A percentile compares a stretch with the other conserved stretches of the same genome.
phyloP scores from a whole-genome alignment of 2,888 invertebrate species.

The Erebia epiphron region DNA sequence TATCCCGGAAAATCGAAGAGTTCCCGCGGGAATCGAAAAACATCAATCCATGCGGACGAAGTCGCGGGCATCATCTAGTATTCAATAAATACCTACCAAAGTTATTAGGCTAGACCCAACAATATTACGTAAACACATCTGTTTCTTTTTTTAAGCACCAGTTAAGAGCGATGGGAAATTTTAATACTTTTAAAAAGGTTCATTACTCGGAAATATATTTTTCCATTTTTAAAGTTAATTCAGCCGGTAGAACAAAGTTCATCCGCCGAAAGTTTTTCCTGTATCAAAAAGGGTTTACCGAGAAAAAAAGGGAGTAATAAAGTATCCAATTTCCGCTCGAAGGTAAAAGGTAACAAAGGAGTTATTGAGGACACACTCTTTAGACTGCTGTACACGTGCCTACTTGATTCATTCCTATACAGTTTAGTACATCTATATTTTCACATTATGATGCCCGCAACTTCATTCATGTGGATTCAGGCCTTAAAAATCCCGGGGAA shows the following conservation, averaged over 20 bases:
- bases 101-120: no score
- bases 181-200: constrained; percentile 12
- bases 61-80: no score
- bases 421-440: not conserved
- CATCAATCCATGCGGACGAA: no score
- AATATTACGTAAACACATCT: not conserved
- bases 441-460: no score
- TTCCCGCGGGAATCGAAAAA: no score
- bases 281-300: constrained; percentile 32
- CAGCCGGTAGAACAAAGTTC: constrained; percentile 23
- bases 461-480: no score
- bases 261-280: constrained; percentile 34
- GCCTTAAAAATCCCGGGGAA: no score
- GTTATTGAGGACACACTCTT: constrained; percentile 27
- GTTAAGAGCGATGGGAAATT: not conserved
- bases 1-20: no score
- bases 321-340: constrained; percentile 41
- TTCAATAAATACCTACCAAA: no score
- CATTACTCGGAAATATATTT: constrained; percentile 24
- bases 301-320: constrained; percentile 37
- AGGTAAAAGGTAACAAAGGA: constrained; percentile 35
- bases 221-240: constrained; percentile 26
- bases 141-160: not conserved
- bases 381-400: constrained; percentile 16
- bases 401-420: not conserved